Evolutionary conservation across 2,113 vertebrate species (phyloP).

Genomic region (Gallinago undulata): DNA sequence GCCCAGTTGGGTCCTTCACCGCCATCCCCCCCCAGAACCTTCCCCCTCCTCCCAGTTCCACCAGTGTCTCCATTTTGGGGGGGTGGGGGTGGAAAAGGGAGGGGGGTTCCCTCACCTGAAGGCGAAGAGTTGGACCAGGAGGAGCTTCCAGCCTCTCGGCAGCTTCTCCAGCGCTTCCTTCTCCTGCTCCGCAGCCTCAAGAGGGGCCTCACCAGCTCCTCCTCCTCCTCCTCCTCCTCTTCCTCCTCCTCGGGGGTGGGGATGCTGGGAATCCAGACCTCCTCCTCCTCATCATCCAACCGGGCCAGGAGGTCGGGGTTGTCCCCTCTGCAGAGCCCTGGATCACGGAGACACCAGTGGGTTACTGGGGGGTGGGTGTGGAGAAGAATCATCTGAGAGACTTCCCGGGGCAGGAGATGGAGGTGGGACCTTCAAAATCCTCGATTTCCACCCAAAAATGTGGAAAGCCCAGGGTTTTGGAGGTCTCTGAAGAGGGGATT

Average conservation of each 20-base stretch:
- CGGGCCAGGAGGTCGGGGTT: not conserved
- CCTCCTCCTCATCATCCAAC: not conserved
- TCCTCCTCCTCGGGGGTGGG: not conserved
- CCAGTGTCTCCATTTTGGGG: not conserved
- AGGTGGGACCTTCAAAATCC: not conserved
- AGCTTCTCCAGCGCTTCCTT: not conserved
- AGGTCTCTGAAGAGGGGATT: not conserved
- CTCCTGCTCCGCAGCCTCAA: not conserved
- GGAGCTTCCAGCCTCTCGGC: not conserved
- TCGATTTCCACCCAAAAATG: not conserved
- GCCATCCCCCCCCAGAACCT: no score
- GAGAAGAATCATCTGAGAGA: accelerated
- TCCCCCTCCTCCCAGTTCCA: not conserved
- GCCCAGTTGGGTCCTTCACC: not conserved
- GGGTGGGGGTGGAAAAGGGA: not conserved
- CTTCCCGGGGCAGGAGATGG: no score
- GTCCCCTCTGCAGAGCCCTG: not conserved
- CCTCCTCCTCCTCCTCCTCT: not conserved
- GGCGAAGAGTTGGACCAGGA: not conserved
- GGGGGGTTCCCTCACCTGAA: not conserved
- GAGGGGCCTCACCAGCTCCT: not conserved
- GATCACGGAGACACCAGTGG: not conserved
- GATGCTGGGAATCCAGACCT: not conserved
- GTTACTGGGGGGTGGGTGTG: not conserved
- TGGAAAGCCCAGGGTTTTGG: not conserved